Evolutionary conservation across 2,888 invertebrate species (phyloP), one percentile per base, ranked within the genome.

Genomic region (Tribolium freemani): DNA sequence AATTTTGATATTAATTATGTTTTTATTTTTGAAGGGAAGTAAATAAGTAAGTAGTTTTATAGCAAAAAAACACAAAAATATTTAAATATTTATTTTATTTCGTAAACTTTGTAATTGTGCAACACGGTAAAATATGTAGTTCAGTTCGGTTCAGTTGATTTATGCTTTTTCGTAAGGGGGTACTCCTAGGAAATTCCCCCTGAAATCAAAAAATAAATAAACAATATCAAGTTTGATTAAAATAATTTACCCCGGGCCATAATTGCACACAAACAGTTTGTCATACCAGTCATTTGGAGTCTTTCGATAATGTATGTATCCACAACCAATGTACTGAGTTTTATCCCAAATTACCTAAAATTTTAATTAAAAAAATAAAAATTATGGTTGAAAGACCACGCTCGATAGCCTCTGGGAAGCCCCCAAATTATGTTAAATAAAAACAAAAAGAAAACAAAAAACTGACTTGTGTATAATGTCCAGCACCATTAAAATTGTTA

Each of bases 261-360:
- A 76, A 45, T 77, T 77, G 66, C 75, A 81, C 45, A 77, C 77
- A 51, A 80, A 81, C 5, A 78, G 58, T 71, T 79, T 80, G 10
- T 63, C 46, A 38, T 75, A 78, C 44, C 46, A 64, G 11, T 38
- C 38, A 3, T 67, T 68, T 20, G 56, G 66, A 1, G 38, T 38
- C 8, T 38, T 64, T 5, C 67, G 38, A 54, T 64, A 80, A 57
- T 73, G 73, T 1, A 75, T 72, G 51, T 73, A 80, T 6, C 81
- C 81, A 48, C 81, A 81, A 5, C 81, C 81, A 5, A 81, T 73
- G 13, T 74, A 74, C 46, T 75, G 72, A 10, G 79, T 78, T 53
- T 78, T 57, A 5, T 77, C 80, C 81, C 81, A 81, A 5, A 79
- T 77, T 4, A 79, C 16, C 81, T 81, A 38, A 38, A 38, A 38